A percentile compares a stretch with the other conserved stretches of the same genome.
Evolutionary conservation across 2,888 invertebrate species (phyloP).

Genomic region (Sinhomidia bicolor): DNA sequence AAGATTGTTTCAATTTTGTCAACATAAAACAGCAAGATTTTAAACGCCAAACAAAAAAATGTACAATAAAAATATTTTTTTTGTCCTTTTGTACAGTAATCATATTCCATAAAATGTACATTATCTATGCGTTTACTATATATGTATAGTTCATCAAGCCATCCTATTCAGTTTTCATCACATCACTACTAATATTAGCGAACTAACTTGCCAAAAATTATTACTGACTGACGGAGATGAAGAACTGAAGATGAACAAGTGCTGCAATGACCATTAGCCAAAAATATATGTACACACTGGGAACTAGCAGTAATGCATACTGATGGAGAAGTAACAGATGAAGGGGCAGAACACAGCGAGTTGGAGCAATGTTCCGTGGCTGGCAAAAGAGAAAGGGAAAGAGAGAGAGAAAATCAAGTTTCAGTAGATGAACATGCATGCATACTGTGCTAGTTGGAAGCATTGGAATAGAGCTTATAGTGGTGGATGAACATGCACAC

Average conservation of each 20-base stretch:
- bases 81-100: no score
- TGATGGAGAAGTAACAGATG: no score
- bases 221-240: background rate
- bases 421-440: background rate
- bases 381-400: background rate
- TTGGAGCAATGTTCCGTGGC: background rate
- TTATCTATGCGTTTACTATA: background rate
- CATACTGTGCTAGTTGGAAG: background rate
- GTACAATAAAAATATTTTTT: no score
- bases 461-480: background rate
- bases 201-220: conserved; percentile 12
- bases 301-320: background rate
- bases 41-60: no score
- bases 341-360: no score
- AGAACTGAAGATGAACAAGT: background rate
- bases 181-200: background rate
- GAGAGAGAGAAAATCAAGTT: no score
- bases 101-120: no score
- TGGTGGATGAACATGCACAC: background rate
- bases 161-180: background rate
- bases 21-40: no score
- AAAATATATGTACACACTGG: background rate
- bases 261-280: conserved; percentile 6
- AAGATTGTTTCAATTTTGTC: no score
- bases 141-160: conserved; percentile 1